These are phyloP conservation scores for Schizothorax lantsangensis DNA, from an alignment of 2,797 vertebrate species.

Conservation along the genomic window DNA sequence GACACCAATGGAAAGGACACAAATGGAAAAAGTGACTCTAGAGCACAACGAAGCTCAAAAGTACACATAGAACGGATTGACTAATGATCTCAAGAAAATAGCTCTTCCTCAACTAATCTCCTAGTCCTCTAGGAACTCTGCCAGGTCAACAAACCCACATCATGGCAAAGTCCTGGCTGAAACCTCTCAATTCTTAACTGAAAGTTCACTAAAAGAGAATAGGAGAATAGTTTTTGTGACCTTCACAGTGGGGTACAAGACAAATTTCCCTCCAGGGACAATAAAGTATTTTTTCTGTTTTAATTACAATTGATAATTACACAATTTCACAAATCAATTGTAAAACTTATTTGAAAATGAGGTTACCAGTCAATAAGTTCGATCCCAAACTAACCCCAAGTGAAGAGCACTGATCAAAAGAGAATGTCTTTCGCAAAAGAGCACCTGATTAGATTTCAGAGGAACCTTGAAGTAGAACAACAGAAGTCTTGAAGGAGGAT, in stretches of 20 bases:
- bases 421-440: not conserved
- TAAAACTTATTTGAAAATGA: not conserved
- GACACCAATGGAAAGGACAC: not conserved
- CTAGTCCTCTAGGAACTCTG: not conserved
- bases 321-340: not conserved
- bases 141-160: not conserved
- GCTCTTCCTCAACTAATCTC: conserved; percentile 6
- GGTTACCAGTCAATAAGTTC: not conserved
- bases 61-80: not conserved
- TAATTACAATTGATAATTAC: not conserved
- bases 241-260: not conserved
- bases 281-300: not conserved
- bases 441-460: conserved; percentile 3
- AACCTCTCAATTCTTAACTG: not conserved
- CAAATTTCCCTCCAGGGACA: no score
- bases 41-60: not conserved
- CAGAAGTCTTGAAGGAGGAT: not conserved
- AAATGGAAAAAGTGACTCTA: conserved; percentile 14
- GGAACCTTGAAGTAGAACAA: not conserved
- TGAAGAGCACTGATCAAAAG: not conserved
- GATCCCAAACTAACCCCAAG: not conserved
- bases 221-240: not conserved
- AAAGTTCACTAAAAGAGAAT: not conserved
- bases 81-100: not conserved
- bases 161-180: not conserved